Evolutionary conservation across 2,888 invertebrate genomes (phyloP).

Genomic region (Tinea semifulvella): DNA sequence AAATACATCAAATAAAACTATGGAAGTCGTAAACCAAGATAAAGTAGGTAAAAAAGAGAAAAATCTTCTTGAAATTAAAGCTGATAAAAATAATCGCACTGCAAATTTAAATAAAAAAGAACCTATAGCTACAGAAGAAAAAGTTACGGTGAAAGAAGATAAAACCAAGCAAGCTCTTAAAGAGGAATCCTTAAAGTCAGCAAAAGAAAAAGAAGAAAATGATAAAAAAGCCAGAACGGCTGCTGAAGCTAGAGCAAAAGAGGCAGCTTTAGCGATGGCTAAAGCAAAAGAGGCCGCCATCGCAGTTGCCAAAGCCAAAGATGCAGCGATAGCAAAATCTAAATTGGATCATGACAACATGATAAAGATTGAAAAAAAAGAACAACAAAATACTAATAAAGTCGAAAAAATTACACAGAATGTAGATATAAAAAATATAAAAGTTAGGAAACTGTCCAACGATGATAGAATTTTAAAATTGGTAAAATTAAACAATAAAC

Average conservation of each 20-base stretch:
- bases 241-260: constrained; percentile 1
- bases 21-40: too few species aligned
- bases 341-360: too few species aligned
- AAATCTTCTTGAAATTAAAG: background rate
- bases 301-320: background rate
- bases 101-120: background rate
- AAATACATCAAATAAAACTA: background rate
- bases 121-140: background rate
- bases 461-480: constrained; percentile 29
- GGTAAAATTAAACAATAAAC: constrained; percentile 28
- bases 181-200: background rate
- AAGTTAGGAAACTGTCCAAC: constrained; percentile 23
- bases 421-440: constrained; percentile 26
- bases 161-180: background rate
- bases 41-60: background rate
- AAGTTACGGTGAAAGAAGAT: background rate
- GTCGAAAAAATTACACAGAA: constrained; percentile 12
- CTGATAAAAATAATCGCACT: background rate
- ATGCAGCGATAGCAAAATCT: background rate
- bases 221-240: background rate
- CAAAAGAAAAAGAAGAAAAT: background rate
- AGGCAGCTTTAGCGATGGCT: background rate
- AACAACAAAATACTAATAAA: background rate
- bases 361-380: too few species aligned
- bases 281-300: background rate